Evolutionary conservation across 1,140 invertebrate species (phyloP).

Genomic region (Littorina saxatilis): DNA sequence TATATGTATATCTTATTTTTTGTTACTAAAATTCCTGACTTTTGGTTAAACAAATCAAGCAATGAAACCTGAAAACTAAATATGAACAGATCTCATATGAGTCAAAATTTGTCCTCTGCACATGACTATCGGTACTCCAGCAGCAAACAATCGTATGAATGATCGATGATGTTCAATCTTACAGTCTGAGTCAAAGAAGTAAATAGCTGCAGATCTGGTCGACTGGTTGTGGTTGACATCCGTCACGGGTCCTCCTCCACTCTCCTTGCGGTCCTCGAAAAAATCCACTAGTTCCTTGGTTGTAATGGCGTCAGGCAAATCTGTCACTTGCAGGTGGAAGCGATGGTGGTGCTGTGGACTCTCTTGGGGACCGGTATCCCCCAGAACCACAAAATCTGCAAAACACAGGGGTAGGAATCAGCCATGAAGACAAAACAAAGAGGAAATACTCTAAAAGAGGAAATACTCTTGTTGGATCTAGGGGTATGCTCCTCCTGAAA

Average conservation of each 20-base stretch:
- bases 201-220: conserved; percentile 18
- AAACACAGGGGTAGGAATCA: too few species aligned
- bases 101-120: too few species aligned
- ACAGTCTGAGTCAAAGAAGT: conserved; percentile 25
- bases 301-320: not conserved
- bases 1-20: too few species aligned
- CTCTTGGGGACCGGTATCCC: not conserved
- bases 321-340: conserved; percentile 8
- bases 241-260: conserved; percentile 49
- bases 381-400: conserved; percentile 27
- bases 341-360: not conserved
- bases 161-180: too few species aligned
- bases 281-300: conserved; percentile 23
- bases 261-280: conserved; percentile 52
- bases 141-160: too few species aligned
- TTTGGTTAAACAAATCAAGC: too few species aligned
- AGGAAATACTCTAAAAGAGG: not conserved
- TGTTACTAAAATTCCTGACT: too few species aligned
- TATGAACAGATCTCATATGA: too few species aligned
- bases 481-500: too few species aligned
- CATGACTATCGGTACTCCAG: too few species aligned
- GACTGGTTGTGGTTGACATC: not conserved
- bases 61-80: too few species aligned
- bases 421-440: not conserved
- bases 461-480: not conserved